phyloP scores from a whole-genome alignment of 2,888 invertebrate species.

The Pilophorus perplexus region DNA sequence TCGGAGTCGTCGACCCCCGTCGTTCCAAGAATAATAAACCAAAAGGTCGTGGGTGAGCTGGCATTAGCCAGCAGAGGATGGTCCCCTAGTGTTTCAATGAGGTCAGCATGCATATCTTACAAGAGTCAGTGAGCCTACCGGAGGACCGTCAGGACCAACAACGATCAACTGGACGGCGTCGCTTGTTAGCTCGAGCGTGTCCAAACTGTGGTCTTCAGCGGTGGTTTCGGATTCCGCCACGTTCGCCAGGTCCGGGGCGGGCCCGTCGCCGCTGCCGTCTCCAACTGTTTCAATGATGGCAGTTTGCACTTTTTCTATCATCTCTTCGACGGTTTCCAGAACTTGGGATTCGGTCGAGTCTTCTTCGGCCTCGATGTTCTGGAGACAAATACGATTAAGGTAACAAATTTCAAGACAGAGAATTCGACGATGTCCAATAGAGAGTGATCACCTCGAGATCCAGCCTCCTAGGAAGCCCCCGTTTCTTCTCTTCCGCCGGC shows the following conservation, averaged over 20 bases:
- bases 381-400: not conserved
- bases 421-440: too few species aligned
- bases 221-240: constrained; percentile 41
- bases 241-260: constrained; percentile 7
- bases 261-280: not conserved
- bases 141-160: constrained; percentile 33
- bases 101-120: not conserved
- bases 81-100: too few species aligned
- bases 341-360: constrained; percentile 37
- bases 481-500: constrained; percentile 4
- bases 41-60: too few species aligned
- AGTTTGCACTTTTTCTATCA: constrained; percentile 40
- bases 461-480: constrained; percentile 6
- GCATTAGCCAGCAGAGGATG: too few species aligned
- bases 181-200: constrained; percentile 41
- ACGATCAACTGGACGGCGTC: constrained; percentile 46
- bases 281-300: constrained; percentile 41
- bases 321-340: constrained; percentile 45
- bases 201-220: constrained; percentile 40
- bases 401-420: not conserved
- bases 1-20: too few species aligned
- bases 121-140: not conserved
- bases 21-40: too few species aligned
- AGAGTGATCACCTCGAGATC: constrained; percentile 23
- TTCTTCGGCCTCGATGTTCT: constrained; percentile 37